Base-by-base conservation (phyloP, 1,140 invertebrate genomes). In the Leptinotarsa texana region DNA sequence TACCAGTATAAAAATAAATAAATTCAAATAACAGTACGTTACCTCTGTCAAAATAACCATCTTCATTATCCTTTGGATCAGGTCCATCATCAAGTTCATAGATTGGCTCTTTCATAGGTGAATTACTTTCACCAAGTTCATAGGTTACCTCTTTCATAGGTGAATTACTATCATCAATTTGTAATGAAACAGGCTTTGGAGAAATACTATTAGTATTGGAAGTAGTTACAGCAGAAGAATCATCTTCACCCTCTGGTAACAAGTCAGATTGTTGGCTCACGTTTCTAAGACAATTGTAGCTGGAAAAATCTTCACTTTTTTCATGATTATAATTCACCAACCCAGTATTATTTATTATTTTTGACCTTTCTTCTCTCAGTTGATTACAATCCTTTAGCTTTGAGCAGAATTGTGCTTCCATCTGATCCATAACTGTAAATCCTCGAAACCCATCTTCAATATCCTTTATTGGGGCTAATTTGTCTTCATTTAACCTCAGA, bases 391-490 rank as follows among this genome's bases (percentile, higher is more conserved):
- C 18, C 8, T 6, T 67, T 1, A n/a, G 11, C n/a, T 27, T 13
- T 65, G 63, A n/a, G 8, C 24, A 27, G 17, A 27, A 8, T 6
- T 22, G 17, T 67, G 24, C 24, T n/a, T 24, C 17, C 27, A 22
- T 27, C n/a, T 17, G 15, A 33, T 67, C 15, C 27, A 15, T 67
- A 13, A 42, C 24, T 3, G 65, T n/a, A 42, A 67, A 67, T 67
- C 65, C 65, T 13, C 24, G 27, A 24, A 67, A 67, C 15, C 65
- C 65, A 42, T 67, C 42, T 67, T 27, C 17, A 15, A 67, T 67
- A 22, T 67, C 65, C 13, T 11, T 67, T 27, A 24, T 15, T n/a
- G 11, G 24, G 4, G 18, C 11, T n/a, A 67, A 13, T 24, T 27
- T 22, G 24, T 67, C 24, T 11, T 42, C 65, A 33, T 67, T 42